Conservation (phyloP, 2,113 vertebrate species). For the Campylomormyrus numenius region DNA sequence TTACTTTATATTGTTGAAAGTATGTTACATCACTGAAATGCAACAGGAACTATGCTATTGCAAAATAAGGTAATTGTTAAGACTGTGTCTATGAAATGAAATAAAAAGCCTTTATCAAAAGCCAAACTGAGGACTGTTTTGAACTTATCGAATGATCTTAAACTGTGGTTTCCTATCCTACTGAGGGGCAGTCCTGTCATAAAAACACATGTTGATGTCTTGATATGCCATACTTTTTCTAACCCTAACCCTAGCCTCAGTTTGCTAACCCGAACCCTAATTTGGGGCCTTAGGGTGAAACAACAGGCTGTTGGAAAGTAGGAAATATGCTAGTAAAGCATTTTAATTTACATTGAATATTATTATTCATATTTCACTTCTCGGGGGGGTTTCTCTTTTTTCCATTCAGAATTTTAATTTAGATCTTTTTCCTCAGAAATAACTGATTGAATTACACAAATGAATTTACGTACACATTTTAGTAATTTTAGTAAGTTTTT, state of each 20-base stretch:
- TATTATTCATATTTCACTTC: not conserved
- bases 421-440: not conserved
- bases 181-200: no score
- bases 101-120: conserved; percentile 1
- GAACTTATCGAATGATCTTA: not conserved
- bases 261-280: no score
- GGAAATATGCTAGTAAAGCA: no score
- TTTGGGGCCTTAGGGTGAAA: no score
- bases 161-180: no score
- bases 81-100: conserved; percentile 8
- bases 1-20: not conserved
- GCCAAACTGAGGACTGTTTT: not conserved
- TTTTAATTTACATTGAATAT: not conserved
- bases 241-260: no score
- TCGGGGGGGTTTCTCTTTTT: not conserved
- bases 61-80: conserved; percentile 5
- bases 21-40: conserved; percentile 2
- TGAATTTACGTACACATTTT: not conserved
- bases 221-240: no score
- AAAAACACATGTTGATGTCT: no score
- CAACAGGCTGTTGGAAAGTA: no score
- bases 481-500: not conserved
- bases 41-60: not conserved
- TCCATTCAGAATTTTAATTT: not conserved
- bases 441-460: not conserved